Conservation (phyloP, 2,113 vertebrate species). For the Haplochromis burtoni region DNA sequence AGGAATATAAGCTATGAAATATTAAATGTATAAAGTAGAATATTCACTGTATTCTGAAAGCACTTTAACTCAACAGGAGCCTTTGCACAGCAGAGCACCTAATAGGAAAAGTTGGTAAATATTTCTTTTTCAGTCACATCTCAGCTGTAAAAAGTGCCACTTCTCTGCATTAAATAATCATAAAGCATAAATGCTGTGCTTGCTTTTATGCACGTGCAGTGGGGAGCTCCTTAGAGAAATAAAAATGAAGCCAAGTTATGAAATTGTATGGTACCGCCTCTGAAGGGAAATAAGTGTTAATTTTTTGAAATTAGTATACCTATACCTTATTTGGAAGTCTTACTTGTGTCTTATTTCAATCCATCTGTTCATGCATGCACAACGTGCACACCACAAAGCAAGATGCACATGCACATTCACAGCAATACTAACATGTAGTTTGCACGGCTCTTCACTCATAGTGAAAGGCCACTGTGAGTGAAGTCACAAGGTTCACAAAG, state of each 20-base stretch:
- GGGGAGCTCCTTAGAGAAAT: background rate
- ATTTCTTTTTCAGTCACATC: background rate
- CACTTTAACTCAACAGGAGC: constrained; percentile 6
- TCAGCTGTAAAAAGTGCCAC: constrained; percentile 6
- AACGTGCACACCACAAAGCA: background rate
- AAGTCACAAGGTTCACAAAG: background rate
- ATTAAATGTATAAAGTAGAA: constrained; percentile 55
- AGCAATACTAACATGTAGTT: background rate
- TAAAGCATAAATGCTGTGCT: background rate
- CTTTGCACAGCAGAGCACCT: constrained; percentile 1
- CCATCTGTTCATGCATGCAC: background rate
- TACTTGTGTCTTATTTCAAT: background rate
- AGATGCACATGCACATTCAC: background rate
- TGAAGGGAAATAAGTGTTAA: background rate
- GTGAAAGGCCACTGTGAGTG: background rate
- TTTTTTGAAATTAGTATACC: background rate
- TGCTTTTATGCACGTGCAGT: background rate
- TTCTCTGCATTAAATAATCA: constrained; percentile 18
- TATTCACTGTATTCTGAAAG: constrained; percentile 36
- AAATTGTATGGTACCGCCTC: background rate
- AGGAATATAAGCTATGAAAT: constrained; percentile 57
- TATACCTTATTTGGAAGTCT: background rate
- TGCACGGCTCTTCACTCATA: background rate
- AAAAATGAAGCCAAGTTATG: background rate
- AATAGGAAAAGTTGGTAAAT: constrained; percentile 43